Base-by-base conservation (phyloP, 1,140 invertebrate genomes). In the Neodiprion fabricii region DNA sequence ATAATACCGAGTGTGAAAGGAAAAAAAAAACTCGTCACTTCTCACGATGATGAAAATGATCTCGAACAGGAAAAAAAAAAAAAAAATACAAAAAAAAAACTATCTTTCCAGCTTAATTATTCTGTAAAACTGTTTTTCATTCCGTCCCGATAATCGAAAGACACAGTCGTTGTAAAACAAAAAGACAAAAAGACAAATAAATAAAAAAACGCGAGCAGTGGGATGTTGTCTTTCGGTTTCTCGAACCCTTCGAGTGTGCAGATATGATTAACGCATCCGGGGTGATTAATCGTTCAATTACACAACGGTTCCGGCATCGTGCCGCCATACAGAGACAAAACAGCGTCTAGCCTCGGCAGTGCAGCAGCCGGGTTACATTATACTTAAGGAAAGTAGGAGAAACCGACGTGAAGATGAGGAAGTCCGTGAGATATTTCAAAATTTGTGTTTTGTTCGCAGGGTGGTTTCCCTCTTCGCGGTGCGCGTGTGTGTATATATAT, bases 311-410 rank as follows among this genome's bases (percentile, higher is more conserved):
- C 28, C 28, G 1, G 28, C 28, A 40, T 40, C 28, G 28, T 5
- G 28, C 28, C 28, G 28, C 28, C 28, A 5, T 40, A 1, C 69
- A 70, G 69, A 75, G 67, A 75, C 80, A 82, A 82, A 82, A 82
- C 81, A 82, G 23, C 61, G 81, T 82, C 80, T 82, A 80, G 81
- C 72, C 76, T 67, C 72, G 47, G 21, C 66, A 70, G 67, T 74
- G 77, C 49, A 50, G 72, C 75, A 21, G 17, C 17, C 17, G 1
- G 28, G 28, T 40, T 40, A 40, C 28, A 40, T 40, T 40, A 1
- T 40, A 40, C 28, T 40, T 40, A 5, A 40, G 28, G 5, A 40
- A 40, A 40, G 28, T 40, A 40, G 28, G 28, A 40, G 28, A 40
- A 40, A 40, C 28, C 5, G 28, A 40, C 28, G 28, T 3, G 28